Conservation (phyloP, 1,140 invertebrate genomes). For the Apis mellifera region DNA sequence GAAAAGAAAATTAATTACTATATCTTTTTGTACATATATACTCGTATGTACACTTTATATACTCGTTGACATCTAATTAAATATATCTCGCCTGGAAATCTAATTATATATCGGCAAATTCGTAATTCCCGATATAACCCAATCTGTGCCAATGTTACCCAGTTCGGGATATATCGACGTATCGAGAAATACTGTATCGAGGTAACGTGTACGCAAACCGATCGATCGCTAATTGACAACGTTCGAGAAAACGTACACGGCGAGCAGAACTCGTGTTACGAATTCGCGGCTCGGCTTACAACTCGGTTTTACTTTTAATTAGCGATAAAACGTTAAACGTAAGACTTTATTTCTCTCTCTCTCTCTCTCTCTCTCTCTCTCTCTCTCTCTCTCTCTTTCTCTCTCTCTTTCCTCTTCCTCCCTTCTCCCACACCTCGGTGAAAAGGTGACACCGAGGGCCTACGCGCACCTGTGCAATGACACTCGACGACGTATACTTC, state of each 20-base stretch:
- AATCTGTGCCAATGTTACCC: too few relatives aligned
- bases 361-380: too few relatives aligned
- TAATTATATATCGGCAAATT: not conserved
- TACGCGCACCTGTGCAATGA: not conserved
- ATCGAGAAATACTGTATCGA: not conserved
- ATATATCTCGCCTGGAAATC: not conserved
- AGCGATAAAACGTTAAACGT: not conserved
- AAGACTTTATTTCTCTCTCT: conserved; percentile 11
- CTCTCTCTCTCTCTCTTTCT: too few relatives aligned
- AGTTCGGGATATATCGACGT: too few relatives aligned
- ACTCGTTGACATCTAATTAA: too few relatives aligned
- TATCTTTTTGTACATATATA: too few relatives aligned
- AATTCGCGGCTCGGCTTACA: conserved; percentile 12
- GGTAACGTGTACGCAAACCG: not conserved
- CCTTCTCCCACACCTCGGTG: not conserved
- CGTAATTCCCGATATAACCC: too few relatives aligned
- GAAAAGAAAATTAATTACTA: too few relatives aligned
- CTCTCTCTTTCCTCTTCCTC: too few relatives aligned
- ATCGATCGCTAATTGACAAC: conserved; percentile 12
- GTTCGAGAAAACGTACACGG: not conserved
- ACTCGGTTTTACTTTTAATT: conserved; percentile 9
- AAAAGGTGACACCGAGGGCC: conserved; percentile 2
- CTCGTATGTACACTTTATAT: too few relatives aligned
- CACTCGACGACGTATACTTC: not conserved
- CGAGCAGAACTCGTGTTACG: conserved; percentile 11